Base-by-base conservation (phyloP, 2,888 invertebrate species). In the Halocaridina rubra region DNA sequence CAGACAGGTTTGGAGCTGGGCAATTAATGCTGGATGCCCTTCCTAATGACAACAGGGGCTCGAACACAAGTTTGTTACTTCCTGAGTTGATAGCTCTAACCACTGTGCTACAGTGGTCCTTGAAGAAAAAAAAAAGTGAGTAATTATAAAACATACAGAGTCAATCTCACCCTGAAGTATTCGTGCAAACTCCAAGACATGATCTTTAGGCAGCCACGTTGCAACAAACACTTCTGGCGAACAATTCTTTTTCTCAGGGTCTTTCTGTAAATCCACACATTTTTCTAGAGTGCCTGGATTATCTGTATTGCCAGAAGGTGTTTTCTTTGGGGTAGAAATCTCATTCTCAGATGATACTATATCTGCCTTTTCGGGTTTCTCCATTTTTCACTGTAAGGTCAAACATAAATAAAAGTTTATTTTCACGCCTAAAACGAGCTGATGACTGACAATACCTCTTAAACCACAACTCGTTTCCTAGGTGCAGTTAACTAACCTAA, bases 121-220 rank as follows among this genome's bases (percentile, higher is more conserved):
- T 39, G 53, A 75, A 75, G 32, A 29, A 71, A 27, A 71, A 75
- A 75, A 53, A 53, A 7, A 19, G 27, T 22, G 3, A 46, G 29
- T 24, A 5, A 27, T 8, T 10, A 19, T 29, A 16, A 16, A n/a
- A 24, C n/a, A 4, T 53, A 29, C 3, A 22, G 19, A 61, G 1
- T 3, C 22, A 53, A 24, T 39, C 24, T 24, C 67, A 85, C 84
- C 85, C 13, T 85, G 80, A 13, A 85, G 71, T 33, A 85, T 80
- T 24, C 32, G 30, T 46, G 53, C 33, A 8, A 85, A 64, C 30
- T 85, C 85, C 16, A 69, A 57, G 19, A 85, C 46, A 32, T 81
- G 85, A 27, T 81, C 72, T 3, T 85, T 72, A 19, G 75, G 81
- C 39, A 39, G 7, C 85, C 85, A 85, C 3, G 80, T 69, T 4